Conservation (phyloP, 2,888 invertebrate species). For the Apeira syringaria region DNA sequence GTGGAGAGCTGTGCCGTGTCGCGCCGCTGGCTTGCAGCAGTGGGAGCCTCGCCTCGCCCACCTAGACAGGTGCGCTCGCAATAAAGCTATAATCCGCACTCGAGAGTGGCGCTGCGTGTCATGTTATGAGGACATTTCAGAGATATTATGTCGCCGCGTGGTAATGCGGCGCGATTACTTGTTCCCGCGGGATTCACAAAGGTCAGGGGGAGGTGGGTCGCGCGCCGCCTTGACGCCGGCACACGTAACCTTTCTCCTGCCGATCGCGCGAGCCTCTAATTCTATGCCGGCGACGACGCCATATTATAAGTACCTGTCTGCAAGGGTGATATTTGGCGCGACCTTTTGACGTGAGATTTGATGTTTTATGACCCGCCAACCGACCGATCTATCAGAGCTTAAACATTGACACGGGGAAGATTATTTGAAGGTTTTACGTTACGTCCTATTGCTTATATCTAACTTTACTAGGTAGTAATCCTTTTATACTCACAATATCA, state of each 20-base stretch:
- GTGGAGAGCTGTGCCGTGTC: conserved; percentile 46
- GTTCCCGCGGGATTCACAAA: conserved; percentile 56
- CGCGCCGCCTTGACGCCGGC: conserved; percentile 26
- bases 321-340: conserved; percentile 50
- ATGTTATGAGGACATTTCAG: conserved; percentile 47
- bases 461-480: too few relatives aligned
- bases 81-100: conserved; percentile 39
- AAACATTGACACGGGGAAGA: conserved; percentile 26
- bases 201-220: conserved; percentile 55
- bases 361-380: conserved; percentile 42
- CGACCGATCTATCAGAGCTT: conserved; percentile 12
- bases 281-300: conserved; percentile 50
- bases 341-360: conserved; percentile 54
- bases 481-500: too few relatives aligned
- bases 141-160: conserved; percentile 48
- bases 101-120: conserved; percentile 24
- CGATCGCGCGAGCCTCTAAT: conserved; percentile 42
- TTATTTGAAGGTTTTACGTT: conserved; percentile 45
- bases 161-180: conserved; percentile 56
- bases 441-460: too few relatives aligned
- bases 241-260: conserved; percentile 56
- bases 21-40: conserved; percentile 55
- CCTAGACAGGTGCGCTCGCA: conserved; percentile 54
- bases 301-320: conserved; percentile 57
- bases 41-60: conserved; percentile 50